Base-by-base conservation (phyloP, 1,140 invertebrate species). In the fruit fly (Drosophila melanogaster) region DNA sequence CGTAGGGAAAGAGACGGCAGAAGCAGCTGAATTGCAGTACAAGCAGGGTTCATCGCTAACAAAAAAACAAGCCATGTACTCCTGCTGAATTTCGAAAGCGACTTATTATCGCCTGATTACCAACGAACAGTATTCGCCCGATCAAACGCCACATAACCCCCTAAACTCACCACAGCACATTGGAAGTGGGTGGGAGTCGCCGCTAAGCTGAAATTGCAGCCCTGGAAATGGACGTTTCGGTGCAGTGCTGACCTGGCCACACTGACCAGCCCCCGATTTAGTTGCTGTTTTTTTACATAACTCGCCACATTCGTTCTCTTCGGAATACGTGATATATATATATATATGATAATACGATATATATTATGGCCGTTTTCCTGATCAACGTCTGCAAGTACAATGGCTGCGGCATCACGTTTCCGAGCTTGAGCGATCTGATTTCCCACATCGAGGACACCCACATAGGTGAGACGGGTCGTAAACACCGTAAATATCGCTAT, bases 321-420 rank as follows among this genome's bases (percentile, higher is more conserved):
- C 84, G 84, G 93, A 33, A 33, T 33, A 19, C 47, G 93, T 89
- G 84, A 70, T 46, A 89, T 89, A 30, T 30, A 49, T 30, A 49
- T 43, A 43, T 44, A 50, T 26, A 50, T 50, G 47, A 50, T 15
- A 50, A 50, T 50, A 50, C n/a, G 30, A 11, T 30, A 33, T 47
- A 47, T 50, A 50, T 50, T 50, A 97, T 97, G 96, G 96, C 96
- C 92, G 96, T 96, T 93, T 97, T 97, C 94, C 94, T 96, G 93
- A 93, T 96, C 92, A 97, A 97, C 94, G 95, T 95, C 93, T 97
- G 96, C 94, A 97, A 96, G 95, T 97, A 96, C 93, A 95, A 96
- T 94, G 95, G 95, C 92, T 97, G 96, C 94, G 96, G 95, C 84
- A 94, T 96, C 80, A 96, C 94, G 79, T 97, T 96, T 95, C 94